phyloP scores from a whole-genome alignment of 2,113 vertebrate species.

The Acinonyx jubatus region DNA sequence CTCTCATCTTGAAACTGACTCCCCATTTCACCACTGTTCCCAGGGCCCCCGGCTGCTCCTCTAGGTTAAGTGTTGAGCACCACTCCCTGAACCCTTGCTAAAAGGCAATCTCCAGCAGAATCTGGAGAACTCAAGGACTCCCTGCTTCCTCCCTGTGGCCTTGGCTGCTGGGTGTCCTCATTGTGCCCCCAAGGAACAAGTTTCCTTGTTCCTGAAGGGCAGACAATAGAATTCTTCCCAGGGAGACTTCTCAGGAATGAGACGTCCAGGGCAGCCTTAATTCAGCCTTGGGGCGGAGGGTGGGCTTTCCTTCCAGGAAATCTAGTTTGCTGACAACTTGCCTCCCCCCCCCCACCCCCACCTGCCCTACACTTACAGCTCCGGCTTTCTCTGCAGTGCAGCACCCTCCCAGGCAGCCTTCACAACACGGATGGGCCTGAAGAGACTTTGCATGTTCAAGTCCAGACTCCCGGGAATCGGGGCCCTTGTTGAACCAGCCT shows the following conservation, averaged over 20 bases:
- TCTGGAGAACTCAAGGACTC: constrained; percentile 46
- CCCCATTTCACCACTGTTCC: background rate
- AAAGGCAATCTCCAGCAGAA: background rate
- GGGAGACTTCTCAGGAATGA: constrained; percentile 36
- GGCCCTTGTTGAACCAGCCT: background rate
- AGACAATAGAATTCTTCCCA: constrained; percentile 73
- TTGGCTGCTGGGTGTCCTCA: constrained; percentile 52
- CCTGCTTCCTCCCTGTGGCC: constrained; percentile 45
- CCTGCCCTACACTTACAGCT: background rate
- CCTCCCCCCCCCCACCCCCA: background rate
- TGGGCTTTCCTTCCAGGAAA: constrained; percentile 70
- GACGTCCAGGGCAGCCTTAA: background rate
- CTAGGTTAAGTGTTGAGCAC: background rate
- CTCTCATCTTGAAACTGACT: background rate
- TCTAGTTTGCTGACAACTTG: background rate
- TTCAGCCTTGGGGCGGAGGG: background rate
- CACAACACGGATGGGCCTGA: background rate
- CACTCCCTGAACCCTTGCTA: background rate
- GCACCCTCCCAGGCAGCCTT: background rate
- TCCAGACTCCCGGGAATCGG: background rate
- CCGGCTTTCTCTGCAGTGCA: background rate
- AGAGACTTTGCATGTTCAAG: background rate
- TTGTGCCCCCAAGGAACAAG: constrained; percentile 57
- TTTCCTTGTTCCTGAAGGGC: constrained; percentile 58
- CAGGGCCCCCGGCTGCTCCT: background rate